A percentile compares a stretch with the other conserved stretches of the same genome.
Conservation (phyloP, 2,888 invertebrate genomes). For the Flexamia atlantica region DNA sequence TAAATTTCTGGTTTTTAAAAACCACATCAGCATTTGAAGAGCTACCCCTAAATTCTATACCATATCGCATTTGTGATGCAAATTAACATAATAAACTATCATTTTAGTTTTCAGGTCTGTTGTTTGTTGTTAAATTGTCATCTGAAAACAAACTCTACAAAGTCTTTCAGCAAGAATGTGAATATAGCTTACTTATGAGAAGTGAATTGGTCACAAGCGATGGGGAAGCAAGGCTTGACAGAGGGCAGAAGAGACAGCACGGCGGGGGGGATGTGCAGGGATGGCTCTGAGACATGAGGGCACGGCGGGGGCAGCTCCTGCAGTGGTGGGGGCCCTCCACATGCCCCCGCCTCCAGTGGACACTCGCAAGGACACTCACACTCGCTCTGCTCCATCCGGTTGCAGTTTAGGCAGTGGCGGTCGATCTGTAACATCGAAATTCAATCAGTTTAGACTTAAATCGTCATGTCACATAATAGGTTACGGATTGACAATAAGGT, state of each 20-base stretch:
- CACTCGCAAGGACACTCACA: slow-evolving; percentile 98
- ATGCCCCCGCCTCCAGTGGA: slow-evolving; percentile 78
- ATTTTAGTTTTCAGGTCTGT: no score
- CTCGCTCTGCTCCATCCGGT: slow-evolving; percentile 95
- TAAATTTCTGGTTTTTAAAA: no score
- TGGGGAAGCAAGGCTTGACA: slow-evolving; percentile 79
- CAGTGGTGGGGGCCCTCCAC: slow-evolving; percentile 71
- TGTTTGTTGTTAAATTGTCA: no score
- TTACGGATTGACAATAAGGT: no score
- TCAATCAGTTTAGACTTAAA: no score
- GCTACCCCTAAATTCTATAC: no score
- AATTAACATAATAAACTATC: no score
- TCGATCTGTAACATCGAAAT: slow-evolving; percentile 78
- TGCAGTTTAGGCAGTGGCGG: slow-evolving; percentile 93
- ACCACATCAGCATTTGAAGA: no score
- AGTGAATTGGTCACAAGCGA: slow-evolving; percentile 82
- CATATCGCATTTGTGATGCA: no score
- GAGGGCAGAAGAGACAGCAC: slow-evolving; percentile 52
- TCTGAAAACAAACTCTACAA: no score
- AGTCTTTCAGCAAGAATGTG: no score
- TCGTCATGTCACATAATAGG: no score
- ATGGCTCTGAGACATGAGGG: slow-evolving; percentile 63
- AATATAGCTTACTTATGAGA: slow-evolving; percentile 75
- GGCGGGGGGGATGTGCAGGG: slow-evolving; percentile 56
- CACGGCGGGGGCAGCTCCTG: slow-evolving; percentile 66